A percentile compares a stretch with the other conserved stretches of the same genome.
phyloP scores from a whole-genome alignment of 92 coral and sea anemone genomes.

The Porites divaricata region DNA sequence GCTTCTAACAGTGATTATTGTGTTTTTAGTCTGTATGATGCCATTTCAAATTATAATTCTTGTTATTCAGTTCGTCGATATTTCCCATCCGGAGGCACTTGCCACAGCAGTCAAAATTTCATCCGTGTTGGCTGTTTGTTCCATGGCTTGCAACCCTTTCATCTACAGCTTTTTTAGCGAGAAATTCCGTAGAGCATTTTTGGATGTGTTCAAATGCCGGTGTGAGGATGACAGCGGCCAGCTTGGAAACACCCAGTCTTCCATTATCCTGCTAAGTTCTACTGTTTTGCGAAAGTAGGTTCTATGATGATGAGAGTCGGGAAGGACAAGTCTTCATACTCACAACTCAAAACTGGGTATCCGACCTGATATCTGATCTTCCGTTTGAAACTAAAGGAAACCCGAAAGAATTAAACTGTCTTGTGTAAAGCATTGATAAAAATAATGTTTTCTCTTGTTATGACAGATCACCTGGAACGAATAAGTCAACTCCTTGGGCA shows the following conservation, averaged over 20 bases:
- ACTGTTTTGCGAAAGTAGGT: slow-evolving; percentile 14
- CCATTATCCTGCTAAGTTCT: slow-evolving; percentile 27
- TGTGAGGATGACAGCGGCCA: slow-evolving; percentile 40
- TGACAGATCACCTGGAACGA: no score
- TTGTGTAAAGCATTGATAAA: no score
- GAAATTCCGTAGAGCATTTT: slow-evolving; percentile 85
- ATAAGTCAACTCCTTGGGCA: no score
- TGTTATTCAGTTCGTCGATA: slow-evolving; percentile 19
- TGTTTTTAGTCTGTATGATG: slow-evolving; percentile 79
- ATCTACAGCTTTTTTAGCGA: slow-evolving; percentile 95
- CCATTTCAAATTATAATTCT: slow-evolving; percentile 75
- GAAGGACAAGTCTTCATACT: not conserved
- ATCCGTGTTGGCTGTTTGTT: slow-evolving; percentile 56
- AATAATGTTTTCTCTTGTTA: no score
- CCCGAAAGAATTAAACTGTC: no score
- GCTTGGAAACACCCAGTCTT: slow-evolving; percentile 14
- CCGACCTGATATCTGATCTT: no score
- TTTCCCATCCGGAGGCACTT: not conserved
- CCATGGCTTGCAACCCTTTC: slow-evolving; percentile 92
- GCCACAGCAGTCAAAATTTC: slow-evolving; percentile 11
- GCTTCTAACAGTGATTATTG: slow-evolving; percentile 82
- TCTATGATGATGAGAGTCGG: not conserved
- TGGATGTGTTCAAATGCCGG: slow-evolving; percentile 75
- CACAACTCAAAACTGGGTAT: not conserved
- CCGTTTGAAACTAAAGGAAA: no score